A percentile compares a stretch with the other conserved stretches of the same genome.
Evolutionary conservation across 2,113 vertebrate species (phyloP).

Genomic region (Orthonyx spaldingii): DNA sequence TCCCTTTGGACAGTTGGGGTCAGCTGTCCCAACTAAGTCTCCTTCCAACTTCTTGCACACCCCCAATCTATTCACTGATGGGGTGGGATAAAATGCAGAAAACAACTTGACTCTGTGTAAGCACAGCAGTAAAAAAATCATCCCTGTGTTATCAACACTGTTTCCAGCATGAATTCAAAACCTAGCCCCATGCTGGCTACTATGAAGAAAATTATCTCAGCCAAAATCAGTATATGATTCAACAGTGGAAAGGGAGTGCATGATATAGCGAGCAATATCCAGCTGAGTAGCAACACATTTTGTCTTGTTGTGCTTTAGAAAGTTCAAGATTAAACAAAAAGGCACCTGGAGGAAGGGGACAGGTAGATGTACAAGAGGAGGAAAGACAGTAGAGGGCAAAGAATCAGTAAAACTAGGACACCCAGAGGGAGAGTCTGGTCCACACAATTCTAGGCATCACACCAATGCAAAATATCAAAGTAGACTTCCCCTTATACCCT

Average conservation of each 20-base stretch:
- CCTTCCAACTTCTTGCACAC: background rate
- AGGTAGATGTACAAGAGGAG: conserved; percentile 34
- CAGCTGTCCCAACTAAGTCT: background rate
- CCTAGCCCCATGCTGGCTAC: background rate
- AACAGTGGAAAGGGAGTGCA: background rate
- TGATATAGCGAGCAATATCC: background rate
- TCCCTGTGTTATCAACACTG: background rate
- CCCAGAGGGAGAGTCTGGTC: conserved; percentile 54
- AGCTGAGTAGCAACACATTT: background rate
- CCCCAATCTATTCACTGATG: background rate
- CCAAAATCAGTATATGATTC: background rate
- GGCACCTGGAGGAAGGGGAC: conserved; percentile 4
- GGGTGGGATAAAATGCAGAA: background rate
- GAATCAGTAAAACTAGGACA: conserved; percentile 48
- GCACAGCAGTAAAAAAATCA: background rate
- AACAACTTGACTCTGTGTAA: background rate
- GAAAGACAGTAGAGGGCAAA: conserved; percentile 48
- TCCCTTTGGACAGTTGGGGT: background rate
- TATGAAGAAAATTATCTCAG: background rate
- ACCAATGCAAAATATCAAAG: conserved; percentile 54
- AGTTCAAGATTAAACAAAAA: conserved; percentile 44
- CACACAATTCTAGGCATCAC: conserved; percentile 24
- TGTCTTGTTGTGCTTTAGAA: conserved; percentile 6
- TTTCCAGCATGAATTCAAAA: background rate
- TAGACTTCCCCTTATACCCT: conserved; percentile 51